Base-by-base conservation (phyloP, 2,113 vertebrate genomes). In the Edolisoma coerulescens region DNA sequence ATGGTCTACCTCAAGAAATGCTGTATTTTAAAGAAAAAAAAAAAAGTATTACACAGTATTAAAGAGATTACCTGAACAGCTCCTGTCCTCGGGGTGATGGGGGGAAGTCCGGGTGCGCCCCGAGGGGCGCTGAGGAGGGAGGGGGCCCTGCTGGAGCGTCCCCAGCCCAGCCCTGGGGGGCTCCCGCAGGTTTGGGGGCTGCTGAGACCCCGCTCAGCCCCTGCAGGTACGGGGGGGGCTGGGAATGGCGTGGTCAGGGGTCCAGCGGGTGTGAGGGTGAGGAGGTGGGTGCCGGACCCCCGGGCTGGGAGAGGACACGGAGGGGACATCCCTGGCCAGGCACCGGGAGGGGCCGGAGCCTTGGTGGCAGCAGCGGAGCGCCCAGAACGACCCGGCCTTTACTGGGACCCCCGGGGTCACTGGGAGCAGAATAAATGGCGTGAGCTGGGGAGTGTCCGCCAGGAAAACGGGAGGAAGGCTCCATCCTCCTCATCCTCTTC, bases 1-100 rank as follows among this genome's bases (percentile, higher is more conserved):
- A 99, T 98, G 98, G 99, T 99, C 99, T 99, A 99, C 99, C 99
- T 99, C 99, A 99, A 98, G 99, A 99, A 98, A 99, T 98, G 98
- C 98, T 99, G 99, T 99, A 99, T 99, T 99, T 99, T 99, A 98
- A 99, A 99, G 98, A 97, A 99, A 98, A 35, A 35, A 57, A 63
- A 56, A 99, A 98, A 98, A 99, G 96, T 99, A 99, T 99, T 98
- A 98, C 98, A 98, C 99, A 99, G 98, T 99, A 99, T 99, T 99
- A 99, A 99, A 99, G 98, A 97, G 95, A 99, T 99, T 98, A 98
- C 98, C 96, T 98, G 98, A 98, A 97, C 24, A 3, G 3, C 1
- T 65, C 13, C 26, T 50, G 9, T 33, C 22, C 13, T 63, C 37
- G 18, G 24, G 77, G 32, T 15, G 27, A 32, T 4, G 39, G 28